phyloP scores from a whole-genome alignment of 2,888 invertebrate species.

The Drosophila anomelani region DNA sequence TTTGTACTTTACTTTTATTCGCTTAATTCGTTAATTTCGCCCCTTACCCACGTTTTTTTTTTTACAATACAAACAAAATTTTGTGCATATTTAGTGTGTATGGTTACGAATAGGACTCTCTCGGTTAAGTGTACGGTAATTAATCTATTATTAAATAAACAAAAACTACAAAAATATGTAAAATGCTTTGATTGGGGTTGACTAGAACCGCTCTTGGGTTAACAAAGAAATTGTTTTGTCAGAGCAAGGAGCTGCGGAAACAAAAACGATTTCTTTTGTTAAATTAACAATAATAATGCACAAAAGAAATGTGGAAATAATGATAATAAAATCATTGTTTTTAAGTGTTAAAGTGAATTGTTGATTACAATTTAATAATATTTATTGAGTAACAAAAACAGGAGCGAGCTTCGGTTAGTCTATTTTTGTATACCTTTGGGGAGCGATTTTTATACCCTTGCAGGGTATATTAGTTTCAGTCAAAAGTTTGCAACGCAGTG shows the following conservation, averaged over 20 bases:
- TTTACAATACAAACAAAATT: conserved; percentile 65
- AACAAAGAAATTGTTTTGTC: not conserved
- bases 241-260: too few relatives aligned
- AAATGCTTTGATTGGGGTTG: not conserved
- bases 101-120: conserved; percentile 77
- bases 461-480: too few relatives aligned
- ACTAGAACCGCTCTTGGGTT: not conserved
- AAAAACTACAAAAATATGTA: conserved; percentile 56
- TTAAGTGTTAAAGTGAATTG: not conserved
- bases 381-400: too few relatives aligned
- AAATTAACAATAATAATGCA: not conserved
- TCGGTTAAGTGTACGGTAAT: conserved; percentile 77
- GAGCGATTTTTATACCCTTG: too few relatives aligned
- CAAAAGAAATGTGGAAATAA: not conserved
- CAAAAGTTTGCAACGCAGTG: too few relatives aligned
- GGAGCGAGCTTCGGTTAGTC: too few relatives aligned
- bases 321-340: not conserved
- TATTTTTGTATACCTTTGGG: too few relatives aligned
- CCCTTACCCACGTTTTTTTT: conserved; percentile 18
- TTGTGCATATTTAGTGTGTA: conserved; percentile 79
- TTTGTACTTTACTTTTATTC: conserved; percentile 25
- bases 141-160: conserved; percentile 78
- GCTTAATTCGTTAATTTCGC: conserved; percentile 15
- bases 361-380: too few relatives aligned
- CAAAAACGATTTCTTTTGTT: conserved; percentile 4